Conservation (phyloP, 2,113 vertebrate species). For the Nanorana parkeri region DNA sequence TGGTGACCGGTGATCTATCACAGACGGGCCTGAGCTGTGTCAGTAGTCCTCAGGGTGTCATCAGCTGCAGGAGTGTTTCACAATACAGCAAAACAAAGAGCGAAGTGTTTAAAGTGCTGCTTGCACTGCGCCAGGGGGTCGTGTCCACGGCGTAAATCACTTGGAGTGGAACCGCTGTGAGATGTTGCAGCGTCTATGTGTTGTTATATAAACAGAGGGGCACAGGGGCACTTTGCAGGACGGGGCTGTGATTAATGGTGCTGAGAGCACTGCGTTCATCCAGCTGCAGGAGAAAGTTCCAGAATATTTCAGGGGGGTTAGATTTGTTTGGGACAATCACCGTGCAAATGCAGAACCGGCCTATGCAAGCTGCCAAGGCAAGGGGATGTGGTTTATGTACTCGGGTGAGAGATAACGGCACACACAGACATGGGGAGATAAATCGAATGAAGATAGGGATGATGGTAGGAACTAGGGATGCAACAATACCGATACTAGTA, state of each 20-base stretch:
- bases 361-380: no score
- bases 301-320: no score
- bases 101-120: conserved; percentile 3
- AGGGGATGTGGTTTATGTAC: no score
- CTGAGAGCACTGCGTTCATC: neutral
- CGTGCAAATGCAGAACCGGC: no score
- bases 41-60: conserved; percentile 18
- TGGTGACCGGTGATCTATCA: conserved; percentile 5
- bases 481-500: no score
- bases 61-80: conserved; percentile 22
- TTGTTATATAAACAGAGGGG: conserved; percentile 11
- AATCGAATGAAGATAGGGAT: no score
- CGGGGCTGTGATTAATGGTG: neutral
- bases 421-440: no score
- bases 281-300: no score
- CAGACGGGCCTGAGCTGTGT: neutral
- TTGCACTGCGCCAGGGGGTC: neutral
- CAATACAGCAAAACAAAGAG: conserved; percentile 28
- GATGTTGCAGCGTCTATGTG: conserved; percentile 19
- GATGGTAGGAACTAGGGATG: no score
- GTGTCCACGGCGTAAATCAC: neutral
- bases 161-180: neutral
- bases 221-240: neutral
- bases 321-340: no score
- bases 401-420: no score